Base-by-base conservation (phyloP, 2,888 invertebrate genomes). In the Cosmia trapezina region DNA sequence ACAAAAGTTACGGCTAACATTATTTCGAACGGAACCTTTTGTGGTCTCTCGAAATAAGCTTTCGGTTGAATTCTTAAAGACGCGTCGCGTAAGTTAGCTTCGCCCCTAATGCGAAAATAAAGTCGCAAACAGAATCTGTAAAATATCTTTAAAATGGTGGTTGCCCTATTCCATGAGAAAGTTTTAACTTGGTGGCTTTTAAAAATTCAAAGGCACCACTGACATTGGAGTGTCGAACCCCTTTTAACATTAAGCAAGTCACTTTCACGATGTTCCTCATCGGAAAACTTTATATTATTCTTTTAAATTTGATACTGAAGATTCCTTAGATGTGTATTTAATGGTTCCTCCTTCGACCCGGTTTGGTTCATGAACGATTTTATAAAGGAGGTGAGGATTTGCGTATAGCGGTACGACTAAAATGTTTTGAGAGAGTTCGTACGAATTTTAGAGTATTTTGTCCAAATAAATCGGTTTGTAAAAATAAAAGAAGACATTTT, bases 151-250 rank as follows among this genome's bases (percentile, higher is more conserved):
- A 70, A 63, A 87, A 76, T 85, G 79, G 83, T 91, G 90, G 93
- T 88, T 86, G 89, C 90, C 89, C 89, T 89, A 89, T 87, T 83
- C 77, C 83, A 89, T 87, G 88, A 86, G 85, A 89, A 94, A 94
- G 89, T 93, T 94, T 90, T 87, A 88, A 92, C 89, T 91, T 86
- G 83, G 85, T 88, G 83, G 85, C 89, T 93, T 93, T 95, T 92
- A 94, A 94, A 94, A 93, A 95, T 94, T 95, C 94, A 94, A 88
- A 86, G 87, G 88, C 89, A 88, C 90, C 93, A 93, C 92, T 93
- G 92, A 92, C 93, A 92, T 91, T 81, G 88, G 90, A 90, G 90
- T 90, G 88, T 87, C 88, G 87, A 89, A 83, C 80, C 86, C 90
- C 92, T 93, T 94, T 94, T 93, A 94, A 92, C 91, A 91, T 91